Conservation (phyloP, 1,140 invertebrate genomes). For the Drosophila carrolli region DNA sequence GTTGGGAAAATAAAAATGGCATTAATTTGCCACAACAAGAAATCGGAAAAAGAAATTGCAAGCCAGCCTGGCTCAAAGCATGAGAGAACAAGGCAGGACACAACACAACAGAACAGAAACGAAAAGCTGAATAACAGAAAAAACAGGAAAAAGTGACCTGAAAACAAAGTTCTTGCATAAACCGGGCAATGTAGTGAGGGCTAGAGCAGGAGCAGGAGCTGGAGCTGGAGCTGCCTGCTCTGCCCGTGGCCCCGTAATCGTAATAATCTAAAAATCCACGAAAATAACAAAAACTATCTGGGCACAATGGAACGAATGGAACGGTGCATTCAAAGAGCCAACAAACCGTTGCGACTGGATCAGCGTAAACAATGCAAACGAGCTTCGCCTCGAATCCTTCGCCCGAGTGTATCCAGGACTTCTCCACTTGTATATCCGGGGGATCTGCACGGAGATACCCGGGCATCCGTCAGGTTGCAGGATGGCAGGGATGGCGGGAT, state of each 20-base stretch:
- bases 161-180: constrained; percentile 68
- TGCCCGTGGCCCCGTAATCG: constrained; percentile 43
- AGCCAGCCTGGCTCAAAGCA: constrained; percentile 40
- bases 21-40: constrained; percentile 56
- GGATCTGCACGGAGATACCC: constrained; percentile 84
- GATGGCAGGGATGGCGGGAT: constrained; percentile 6
- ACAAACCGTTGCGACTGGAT: constrained; percentile 89
- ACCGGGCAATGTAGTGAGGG: constrained; percentile 13
- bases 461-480: constrained; percentile 50
- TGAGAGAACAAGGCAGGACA: constrained; percentile 10
- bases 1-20: constrained; percentile 59
- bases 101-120: constrained; percentile 8
- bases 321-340: constrained; percentile 51
- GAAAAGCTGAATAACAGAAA: constrained; percentile 36
- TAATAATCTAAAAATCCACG: constrained; percentile 70
- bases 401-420: constrained; percentile 90
- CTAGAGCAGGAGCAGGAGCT: constrained; percentile 9
- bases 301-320: constrained; percentile 51
- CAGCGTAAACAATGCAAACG: constrained; percentile 90
- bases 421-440: constrained; percentile 89
- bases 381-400: constrained; percentile 90
- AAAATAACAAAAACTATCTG: constrained; percentile 44
- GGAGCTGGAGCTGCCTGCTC: constrained; percentile 3
- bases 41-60: constrained; percentile 40
- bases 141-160: constrained; percentile 67